Evolutionary conservation across 1,140 invertebrate species (phyloP).

Genomic region (Leptinotarsa texana): DNA sequence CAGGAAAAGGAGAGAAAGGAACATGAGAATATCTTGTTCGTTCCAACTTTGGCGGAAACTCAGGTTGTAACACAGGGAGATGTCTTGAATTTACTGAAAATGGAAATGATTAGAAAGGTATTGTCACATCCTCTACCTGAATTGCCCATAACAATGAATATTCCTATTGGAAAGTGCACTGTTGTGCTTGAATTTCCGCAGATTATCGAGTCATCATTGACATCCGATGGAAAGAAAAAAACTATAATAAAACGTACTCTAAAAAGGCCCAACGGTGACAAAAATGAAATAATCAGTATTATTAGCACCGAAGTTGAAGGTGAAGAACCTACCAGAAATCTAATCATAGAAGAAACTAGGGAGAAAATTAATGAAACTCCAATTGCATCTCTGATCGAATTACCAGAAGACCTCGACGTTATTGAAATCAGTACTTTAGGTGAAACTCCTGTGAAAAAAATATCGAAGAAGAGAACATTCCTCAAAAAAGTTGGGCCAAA

Average conservation of each 20-base stretch:
- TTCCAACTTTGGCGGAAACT: conserved; percentile 41
- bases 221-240: conserved; percentile 32
- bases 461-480: conserved; percentile 47
- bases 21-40: conserved; percentile 40
- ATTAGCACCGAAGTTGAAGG: conserved; percentile 27
- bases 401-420: conserved; percentile 56
- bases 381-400: conserved; percentile 44
- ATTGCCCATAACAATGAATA: conserved; percentile 32
- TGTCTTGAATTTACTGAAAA: conserved; percentile 41
- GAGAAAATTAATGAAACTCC: conserved; percentile 30
- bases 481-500: conserved; percentile 46
- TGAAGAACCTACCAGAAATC: conserved; percentile 34
- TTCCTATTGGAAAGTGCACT: conserved; percentile 24
- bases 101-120: conserved; percentile 42
- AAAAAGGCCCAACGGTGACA: conserved; percentile 37
- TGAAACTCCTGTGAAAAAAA: conserved; percentile 53
- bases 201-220: conserved; percentile 18
- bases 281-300: conserved; percentile 41
- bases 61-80: conserved; percentile 36
- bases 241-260: conserved; percentile 39
- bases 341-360: conserved; percentile 32
- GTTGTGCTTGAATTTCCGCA: conserved; percentile 39
- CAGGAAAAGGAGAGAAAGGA: conserved; percentile 29
- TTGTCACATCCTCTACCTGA: conserved; percentile 43
- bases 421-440: conserved; percentile 55